A percentile compares a stretch with the other conserved stretches of the same genome.
These are phyloP conservation scores for Sebastes vulpes DNA, from an alignment of 2,797 vertebrate genomes.

Conservation along the genomic window DNA sequence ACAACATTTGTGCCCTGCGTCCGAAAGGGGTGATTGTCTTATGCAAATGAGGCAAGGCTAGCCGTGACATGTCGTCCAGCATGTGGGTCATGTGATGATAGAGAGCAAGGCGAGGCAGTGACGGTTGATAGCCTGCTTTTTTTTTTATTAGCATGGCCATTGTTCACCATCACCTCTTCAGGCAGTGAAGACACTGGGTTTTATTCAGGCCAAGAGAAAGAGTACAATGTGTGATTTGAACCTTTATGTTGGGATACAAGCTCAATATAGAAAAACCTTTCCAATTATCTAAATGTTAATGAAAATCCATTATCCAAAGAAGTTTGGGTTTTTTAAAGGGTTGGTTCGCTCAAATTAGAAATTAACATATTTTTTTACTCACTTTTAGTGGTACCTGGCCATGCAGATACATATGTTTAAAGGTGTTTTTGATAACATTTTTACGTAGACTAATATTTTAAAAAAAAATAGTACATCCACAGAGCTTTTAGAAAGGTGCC, in stretches of 20 bases:
- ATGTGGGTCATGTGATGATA: constrained; percentile 78
- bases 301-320: background rate
- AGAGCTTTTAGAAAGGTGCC: too few relatives aligned
- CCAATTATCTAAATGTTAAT: constrained; percentile 1
- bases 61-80: constrained; percentile 80
- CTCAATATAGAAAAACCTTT: constrained; percentile 16
- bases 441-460: too few relatives aligned
- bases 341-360: background rate
- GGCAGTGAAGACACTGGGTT: constrained; percentile 54
- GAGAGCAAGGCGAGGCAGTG: constrained; percentile 50
- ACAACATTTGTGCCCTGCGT: constrained; percentile 90
- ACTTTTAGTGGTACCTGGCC: background rate
- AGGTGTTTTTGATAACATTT: too few relatives aligned
- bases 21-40: constrained; percentile 90
- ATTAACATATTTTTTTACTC: background rate
- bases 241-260: constrained; percentile 32
- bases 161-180: constrained; percentile 73
- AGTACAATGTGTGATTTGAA: constrained; percentile 58
- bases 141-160: constrained; percentile 71
- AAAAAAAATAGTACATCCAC: too few relatives aligned
- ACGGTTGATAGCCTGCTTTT: constrained; percentile 75
- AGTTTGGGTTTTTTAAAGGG: background rate
- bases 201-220: constrained; percentile 49
- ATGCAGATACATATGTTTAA: background rate
- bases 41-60: constrained; percentile 89